phyloP scores from a whole-genome alignment of 1,140 invertebrate genomes.

The Drosophila ogumai region DNA sequence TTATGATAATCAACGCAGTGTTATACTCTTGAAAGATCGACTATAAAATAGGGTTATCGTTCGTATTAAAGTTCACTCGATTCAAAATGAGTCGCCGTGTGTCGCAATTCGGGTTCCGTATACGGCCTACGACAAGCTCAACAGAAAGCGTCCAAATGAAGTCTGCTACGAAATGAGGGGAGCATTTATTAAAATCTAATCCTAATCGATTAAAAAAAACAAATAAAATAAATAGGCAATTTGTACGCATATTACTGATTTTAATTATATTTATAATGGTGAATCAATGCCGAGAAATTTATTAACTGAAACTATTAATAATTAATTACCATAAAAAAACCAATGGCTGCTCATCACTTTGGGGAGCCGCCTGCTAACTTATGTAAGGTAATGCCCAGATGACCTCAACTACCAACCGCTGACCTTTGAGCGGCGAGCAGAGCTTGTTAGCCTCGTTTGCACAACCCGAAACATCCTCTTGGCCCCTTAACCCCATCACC shows the following conservation, averaged over 20 bases:
- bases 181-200: background rate
- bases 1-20: background rate
- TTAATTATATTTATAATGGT: no score
- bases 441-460: constrained; percentile 67
- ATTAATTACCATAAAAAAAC: constrained; percentile 23
- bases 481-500: constrained; percentile 9
- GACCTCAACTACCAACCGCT: constrained; percentile 48
- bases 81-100: background rate
- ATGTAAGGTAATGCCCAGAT: constrained; percentile 35
- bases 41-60: background rate
- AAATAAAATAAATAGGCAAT: no score
- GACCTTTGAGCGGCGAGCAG: constrained; percentile 30
- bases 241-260: no score
- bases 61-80: background rate
- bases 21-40: no score
- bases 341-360: constrained; percentile 9
- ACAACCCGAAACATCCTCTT: constrained; percentile 31
- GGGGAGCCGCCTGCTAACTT: constrained; percentile 20
- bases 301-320: constrained; percentile 18
- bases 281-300: background rate
- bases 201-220: background rate
- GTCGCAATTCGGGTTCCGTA: background rate
- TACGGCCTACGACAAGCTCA: background rate
- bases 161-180: background rate
- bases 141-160: background rate